phyloP scores from a whole-genome alignment of 2,888 invertebrate genomes.

The Halictus ligatus region DNA sequence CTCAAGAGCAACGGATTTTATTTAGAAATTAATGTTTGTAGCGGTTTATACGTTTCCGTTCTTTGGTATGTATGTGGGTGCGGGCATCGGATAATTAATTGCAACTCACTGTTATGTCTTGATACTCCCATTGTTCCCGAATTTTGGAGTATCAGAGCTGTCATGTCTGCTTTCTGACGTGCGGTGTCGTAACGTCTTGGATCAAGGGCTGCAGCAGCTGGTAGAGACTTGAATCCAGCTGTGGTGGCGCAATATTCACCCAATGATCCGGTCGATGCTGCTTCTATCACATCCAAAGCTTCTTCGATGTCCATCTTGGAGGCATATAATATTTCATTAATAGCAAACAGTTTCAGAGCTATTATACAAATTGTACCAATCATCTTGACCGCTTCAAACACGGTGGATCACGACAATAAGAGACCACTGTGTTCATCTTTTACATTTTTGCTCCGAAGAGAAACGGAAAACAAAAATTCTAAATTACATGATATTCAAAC shows the following conservation, averaged over 20 bases:
- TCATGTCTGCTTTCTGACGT: constrained; percentile 92
- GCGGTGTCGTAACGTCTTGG: constrained; percentile 90
- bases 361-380: neutral
- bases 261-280: constrained; percentile 77
- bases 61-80: neutral
- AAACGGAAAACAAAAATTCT: neutral
- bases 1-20: neutral
- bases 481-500: neutral
- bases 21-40: neutral
- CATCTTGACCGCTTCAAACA: neutral
- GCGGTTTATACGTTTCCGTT: neutral
- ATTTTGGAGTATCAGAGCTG: constrained; percentile 91
- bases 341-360: neutral
- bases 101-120: constrained; percentile 83
- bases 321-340: neutral
- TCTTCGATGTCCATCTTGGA: constrained; percentile 85
- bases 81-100: constrained; percentile 67
- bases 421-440: neutral
- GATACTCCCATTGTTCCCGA: constrained; percentile 86
- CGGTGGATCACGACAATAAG: neutral
- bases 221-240: constrained; percentile 85
- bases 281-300: constrained; percentile 90
- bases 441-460: neutral
- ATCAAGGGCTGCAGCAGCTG: constrained; percentile 89
- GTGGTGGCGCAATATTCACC: constrained; percentile 75